Base-by-base conservation (phyloP, 2,888 invertebrate genomes). In the Tholera decimalis region DNA sequence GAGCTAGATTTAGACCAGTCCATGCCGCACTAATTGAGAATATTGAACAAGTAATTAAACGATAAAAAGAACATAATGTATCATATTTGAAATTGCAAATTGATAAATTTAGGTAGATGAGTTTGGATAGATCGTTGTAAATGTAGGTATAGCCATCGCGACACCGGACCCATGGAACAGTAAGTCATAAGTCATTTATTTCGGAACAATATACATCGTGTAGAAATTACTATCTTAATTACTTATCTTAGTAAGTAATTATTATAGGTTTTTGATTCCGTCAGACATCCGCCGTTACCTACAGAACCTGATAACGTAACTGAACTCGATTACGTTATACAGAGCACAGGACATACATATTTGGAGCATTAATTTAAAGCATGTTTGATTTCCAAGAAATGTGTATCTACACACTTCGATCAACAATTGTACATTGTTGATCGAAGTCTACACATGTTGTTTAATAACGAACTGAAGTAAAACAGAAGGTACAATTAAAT, bases 1-100 rank as follows among this genome's bases (percentile, higher is more conserved):
- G 82, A 75, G 83, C 82, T 78, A 85, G 59, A 79, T 61, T 60
- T 65, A 68, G 73, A 82, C 80, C 77, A 77, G 70, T 78, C 59
- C 77, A 74, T 71, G 63, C 74, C 60, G 67, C 61, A 59, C 47
- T 53, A 68, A 73, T 78, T 55, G 50, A 41, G 59, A 73, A 67
- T 61, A 59, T 55, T 66, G n/a, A 70, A 62, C 24, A 33, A 54
- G 35, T 64, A 72, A 72, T 72, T 54, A 63, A 50, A 46, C 37
- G 55, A 57, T 68, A 68, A 55, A 44, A 63, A 59, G 62, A 77
- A 66, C 46, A 30, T 61, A 5, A 26, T 60, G 49, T 60, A 55
- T 54, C 47, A 72, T 53, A 51, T 35, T 53, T 50, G 49, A 54
- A 71, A 72, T 44, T 28, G 49, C 37, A 58, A 50, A 51, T 72